A percentile compares a stretch with the other conserved stretches of the same genome.
phyloP scores from a whole-genome alignment of 2,888 invertebrate species.

The Amblyjoppa proteus region DNA sequence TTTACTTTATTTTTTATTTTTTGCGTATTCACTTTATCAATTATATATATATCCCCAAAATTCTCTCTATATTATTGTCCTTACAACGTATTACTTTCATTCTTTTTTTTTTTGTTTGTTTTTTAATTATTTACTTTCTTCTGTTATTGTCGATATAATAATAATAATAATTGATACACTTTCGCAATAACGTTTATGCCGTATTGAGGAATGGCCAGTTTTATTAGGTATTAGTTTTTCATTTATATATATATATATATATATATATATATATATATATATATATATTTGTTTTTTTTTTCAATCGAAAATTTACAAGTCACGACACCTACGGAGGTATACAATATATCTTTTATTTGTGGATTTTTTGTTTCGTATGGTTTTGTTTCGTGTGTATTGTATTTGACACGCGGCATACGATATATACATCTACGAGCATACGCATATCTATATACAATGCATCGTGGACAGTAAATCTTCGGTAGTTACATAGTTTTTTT shows the following conservation, averaged over 20 bases:
- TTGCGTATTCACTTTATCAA: neutral
- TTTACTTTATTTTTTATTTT: neutral
- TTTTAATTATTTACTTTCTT: conserved; percentile 69
- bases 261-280: too few relatives aligned
- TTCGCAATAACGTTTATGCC: conserved; percentile 47
- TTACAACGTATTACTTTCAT: conserved; percentile 79
- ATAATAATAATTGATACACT: conserved; percentile 79
- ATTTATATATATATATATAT: conserved; percentile 27
- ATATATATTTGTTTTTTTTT: conserved; percentile 56
- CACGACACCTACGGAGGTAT: conserved; percentile 66
- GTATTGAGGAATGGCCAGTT: conserved; percentile 51
- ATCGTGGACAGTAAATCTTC: conserved; percentile 50
- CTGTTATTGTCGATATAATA: conserved; percentile 80
- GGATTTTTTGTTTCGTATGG: neutral
- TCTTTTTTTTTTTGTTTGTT: conserved; percentile 48
- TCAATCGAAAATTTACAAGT: conserved; percentile 72
- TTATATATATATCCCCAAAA: conserved; percentile 40
- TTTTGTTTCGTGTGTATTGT: conserved; percentile 50
- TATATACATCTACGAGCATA: conserved; percentile 68
- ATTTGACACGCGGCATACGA: conserved; percentile 62
- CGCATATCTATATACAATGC: conserved; percentile 65
- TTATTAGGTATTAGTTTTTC: conserved; percentile 7
- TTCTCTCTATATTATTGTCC: conserved; percentile 77
- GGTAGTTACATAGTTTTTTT: conserved; percentile 11
- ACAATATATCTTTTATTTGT: conserved; percentile 45